Percentiles rank a stretch among this genome's conserved stretches.
Evolutionary conservation across 2,113 vertebrate genomes (phyloP).

Genomic region (Dasyornis broadbenti): DNA sequence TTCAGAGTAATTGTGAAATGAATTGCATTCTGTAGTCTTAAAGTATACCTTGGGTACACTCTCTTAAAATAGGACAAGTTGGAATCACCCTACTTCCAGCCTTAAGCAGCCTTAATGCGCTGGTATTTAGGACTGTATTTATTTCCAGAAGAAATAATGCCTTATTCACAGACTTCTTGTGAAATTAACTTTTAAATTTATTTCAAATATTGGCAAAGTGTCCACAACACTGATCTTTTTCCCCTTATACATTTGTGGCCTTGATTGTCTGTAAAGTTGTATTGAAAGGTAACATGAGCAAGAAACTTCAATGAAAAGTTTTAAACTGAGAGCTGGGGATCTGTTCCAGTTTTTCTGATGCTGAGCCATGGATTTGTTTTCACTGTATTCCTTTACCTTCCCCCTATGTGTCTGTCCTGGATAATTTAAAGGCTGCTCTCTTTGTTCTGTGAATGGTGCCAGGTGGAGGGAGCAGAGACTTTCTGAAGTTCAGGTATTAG

Average conservation of each 20-base stretch:
- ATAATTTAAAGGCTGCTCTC: not conserved
- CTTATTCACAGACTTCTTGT: not conserved
- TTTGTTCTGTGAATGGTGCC: not conserved
- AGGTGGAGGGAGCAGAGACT: not conserved
- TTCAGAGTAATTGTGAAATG: constrained; percentile 15
- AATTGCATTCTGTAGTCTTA: not conserved
- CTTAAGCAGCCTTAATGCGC: not conserved
- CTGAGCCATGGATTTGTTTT: not conserved
- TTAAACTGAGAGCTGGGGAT: not conserved
- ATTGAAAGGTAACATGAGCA: not conserved
- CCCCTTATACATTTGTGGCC: not conserved
- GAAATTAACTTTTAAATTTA: not conserved
- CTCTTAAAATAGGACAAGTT: constrained; percentile 18
- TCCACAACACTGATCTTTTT: not conserved
- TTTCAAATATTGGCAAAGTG: not conserved
- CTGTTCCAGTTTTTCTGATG: not conserved
- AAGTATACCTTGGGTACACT: not conserved
- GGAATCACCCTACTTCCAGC: not conserved
- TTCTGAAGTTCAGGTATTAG: not conserved
- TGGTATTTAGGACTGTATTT: not conserved
- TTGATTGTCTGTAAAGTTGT: not conserved
- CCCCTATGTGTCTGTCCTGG: not conserved
- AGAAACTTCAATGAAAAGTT: not conserved
- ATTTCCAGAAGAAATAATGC: not conserved
- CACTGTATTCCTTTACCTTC: not conserved